A percentile compares a stretch with the other conserved stretches of the same genome.
Conservation (phyloP, 2,888 invertebrate species). For the Chrysolina haemoptera region DNA sequence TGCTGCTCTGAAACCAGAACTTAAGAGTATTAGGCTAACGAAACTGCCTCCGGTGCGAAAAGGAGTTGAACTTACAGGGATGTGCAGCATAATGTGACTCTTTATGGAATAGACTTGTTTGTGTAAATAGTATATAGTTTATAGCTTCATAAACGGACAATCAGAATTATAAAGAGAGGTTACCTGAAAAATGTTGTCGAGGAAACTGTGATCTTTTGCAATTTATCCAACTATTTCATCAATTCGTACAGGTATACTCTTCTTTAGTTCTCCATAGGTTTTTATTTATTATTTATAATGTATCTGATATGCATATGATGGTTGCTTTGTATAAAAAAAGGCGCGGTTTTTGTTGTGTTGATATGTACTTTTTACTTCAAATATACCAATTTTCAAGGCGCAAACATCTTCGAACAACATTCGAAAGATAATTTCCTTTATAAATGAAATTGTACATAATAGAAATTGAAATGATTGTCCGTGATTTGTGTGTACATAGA, state of each 20-base stretch:
- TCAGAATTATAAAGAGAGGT: background rate
- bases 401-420: background rate
- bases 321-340: too few species aligned
- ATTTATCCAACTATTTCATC: background rate
- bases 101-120: conserved; percentile 32
- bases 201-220: background rate
- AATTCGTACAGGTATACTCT: too few species aligned
- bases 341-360: too few species aligned
- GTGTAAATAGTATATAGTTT: conserved; percentile 40
- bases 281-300: background rate
- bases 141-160: conserved; percentile 5
- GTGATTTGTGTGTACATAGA: background rate
- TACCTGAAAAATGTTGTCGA: background rate
- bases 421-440: background rate
- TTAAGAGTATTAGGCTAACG: conserved; percentile 78
- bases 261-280: too few species aligned
- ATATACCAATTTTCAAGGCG: background rate
- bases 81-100: conserved; percentile 88
- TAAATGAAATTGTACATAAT: background rate
- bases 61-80: conserved; percentile 86
- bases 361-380: background rate
- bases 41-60: conserved; percentile 81
- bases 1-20: conserved; percentile 76
- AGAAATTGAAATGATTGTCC: background rate
- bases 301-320: too few species aligned